A percentile compares a stretch with the other conserved stretches of the same genome.
Conservation (phyloP, 2,113 vertebrate species). For the Neolamprologus brichardi region DNA sequence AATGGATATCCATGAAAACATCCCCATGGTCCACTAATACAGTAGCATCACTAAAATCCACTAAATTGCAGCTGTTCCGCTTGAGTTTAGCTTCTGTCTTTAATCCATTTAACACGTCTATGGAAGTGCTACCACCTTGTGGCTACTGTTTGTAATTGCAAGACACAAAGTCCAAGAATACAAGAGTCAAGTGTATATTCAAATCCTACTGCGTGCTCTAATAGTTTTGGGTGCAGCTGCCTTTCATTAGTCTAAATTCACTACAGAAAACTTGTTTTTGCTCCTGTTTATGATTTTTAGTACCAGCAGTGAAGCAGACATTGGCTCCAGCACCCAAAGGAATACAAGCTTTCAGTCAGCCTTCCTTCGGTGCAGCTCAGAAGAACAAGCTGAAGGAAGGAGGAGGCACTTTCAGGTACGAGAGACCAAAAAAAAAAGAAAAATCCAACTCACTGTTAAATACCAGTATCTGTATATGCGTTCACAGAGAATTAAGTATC, state of each 20-base stretch:
- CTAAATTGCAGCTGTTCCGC: not conserved
- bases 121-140: conserved; percentile 27
- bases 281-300: conserved; percentile 22
- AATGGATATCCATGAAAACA: not conserved
- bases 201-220: not conserved
- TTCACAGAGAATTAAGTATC: not conserved
- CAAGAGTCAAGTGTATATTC: not conserved
- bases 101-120: not conserved
- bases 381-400: conserved; percentile 87
- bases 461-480: not conserved
- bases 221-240: not conserved
- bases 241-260: not conserved
- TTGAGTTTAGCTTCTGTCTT: not conserved
- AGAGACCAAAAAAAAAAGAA: not conserved
- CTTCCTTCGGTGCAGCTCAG: conserved; percentile 74
- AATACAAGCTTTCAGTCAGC: conserved; percentile 69
- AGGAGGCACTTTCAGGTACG: conserved; percentile 85
- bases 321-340: conserved; percentile 79
- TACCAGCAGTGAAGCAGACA: conserved; percentile 78
- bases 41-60: not conserved
- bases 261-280: not conserved
- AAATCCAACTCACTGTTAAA: not conserved
- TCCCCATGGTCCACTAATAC: not conserved
- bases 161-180: not conserved
- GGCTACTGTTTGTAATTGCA: not conserved